phyloP scores from a whole-genome alignment of 2,113 vertebrate species.

The Phalacrocorax pelagicus region DNA sequence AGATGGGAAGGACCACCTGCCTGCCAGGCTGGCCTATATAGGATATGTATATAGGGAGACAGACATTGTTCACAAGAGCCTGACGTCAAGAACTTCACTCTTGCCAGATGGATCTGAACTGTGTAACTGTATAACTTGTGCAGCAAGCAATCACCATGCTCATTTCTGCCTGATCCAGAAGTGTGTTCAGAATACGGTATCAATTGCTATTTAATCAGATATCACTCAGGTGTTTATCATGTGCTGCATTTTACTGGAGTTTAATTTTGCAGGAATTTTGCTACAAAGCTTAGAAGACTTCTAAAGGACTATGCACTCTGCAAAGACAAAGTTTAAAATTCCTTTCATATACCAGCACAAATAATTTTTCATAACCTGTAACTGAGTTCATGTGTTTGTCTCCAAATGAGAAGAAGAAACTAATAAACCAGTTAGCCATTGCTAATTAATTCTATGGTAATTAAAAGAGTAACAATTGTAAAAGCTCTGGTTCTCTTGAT shows the following conservation, averaged over 20 bases:
- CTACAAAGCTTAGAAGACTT: neutral
- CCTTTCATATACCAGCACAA: neutral
- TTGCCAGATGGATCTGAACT: neutral
- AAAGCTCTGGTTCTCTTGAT: neutral
- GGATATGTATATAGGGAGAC: fast-evolving
- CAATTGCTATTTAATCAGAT: neutral
- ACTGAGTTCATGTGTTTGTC: neutral
- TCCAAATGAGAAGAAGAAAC: neutral
- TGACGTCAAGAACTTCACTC: neutral
- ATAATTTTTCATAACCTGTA: neutral
- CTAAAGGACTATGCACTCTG: neutral
- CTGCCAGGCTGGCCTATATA: neutral
- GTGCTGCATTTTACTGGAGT: neutral
- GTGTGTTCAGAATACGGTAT: neutral
- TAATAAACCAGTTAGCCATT: neutral
- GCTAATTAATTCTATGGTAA: neutral
- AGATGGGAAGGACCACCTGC: neutral
- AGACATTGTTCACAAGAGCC: neutral
- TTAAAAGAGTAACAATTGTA: neutral
- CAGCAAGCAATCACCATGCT: neutral
- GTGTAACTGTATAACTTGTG: neutral
- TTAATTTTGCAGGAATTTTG: neutral
- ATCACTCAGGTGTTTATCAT: neutral
- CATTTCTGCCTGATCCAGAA: neutral
- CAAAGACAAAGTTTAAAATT: neutral